These are phyloP conservation scores for Mamestra configurata DNA, from an alignment of 1,140 invertebrate species.

Conservation along the genomic window DNA sequence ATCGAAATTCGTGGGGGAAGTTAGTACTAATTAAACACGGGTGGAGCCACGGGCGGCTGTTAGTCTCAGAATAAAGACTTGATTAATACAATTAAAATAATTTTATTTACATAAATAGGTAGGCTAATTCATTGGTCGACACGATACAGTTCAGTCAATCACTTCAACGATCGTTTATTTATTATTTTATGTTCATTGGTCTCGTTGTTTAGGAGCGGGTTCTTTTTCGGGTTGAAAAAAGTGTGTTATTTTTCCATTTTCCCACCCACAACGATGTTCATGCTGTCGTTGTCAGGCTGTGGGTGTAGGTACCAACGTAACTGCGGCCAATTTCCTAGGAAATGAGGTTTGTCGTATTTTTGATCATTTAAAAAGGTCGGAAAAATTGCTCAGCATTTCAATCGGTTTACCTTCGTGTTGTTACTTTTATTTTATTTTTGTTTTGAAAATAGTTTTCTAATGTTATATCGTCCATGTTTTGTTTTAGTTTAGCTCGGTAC, in stretches of 20 bases:
- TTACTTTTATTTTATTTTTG: too few relatives aligned
- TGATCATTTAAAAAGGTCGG: neutral
- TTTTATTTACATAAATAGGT: neutral
- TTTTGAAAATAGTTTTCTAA: too few relatives aligned
- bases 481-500: too few relatives aligned
- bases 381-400: neutral
- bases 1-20: too few relatives aligned
- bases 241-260: neutral
- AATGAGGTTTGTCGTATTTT: neutral
- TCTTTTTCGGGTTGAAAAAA: neutral
- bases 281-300: neutral
- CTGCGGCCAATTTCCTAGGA: neutral
- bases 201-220: neutral
- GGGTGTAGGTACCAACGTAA: neutral
- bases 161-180: too few relatives aligned
- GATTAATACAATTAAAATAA: too few relatives aligned
- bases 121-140: too few relatives aligned
- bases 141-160: too few relatives aligned
- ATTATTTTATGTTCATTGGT: neutral
- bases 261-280: neutral
- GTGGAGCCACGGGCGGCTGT: too few relatives aligned
- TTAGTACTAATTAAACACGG: too few relatives aligned
- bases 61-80: too few relatives aligned
- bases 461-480: too few relatives aligned
- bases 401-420: neutral